Evolutionary conservation across 2,888 invertebrate genomes (phyloP).

Genomic region (Apodemia zela): DNA sequence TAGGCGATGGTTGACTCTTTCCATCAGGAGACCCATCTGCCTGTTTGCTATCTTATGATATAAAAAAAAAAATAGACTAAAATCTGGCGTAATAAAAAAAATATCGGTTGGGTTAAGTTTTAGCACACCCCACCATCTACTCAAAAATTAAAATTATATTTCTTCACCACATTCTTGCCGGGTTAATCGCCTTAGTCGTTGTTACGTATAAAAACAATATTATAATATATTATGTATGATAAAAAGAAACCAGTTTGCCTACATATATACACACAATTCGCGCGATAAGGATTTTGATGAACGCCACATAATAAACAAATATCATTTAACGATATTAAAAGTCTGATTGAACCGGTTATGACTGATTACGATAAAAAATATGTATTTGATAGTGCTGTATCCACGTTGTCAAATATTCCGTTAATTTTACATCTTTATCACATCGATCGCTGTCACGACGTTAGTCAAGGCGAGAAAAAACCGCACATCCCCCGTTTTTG

Average conservation of each 20-base stretch:
- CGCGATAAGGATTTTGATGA: background rate
- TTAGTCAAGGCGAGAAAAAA: too few species aligned
- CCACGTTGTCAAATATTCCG: background rate
- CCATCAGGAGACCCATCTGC: too few species aligned
- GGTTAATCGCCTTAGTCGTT: background rate
- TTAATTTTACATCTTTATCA: background rate
- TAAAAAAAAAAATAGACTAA: too few species aligned
- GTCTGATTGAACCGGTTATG: background rate
- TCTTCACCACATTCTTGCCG: background rate
- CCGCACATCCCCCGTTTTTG: too few species aligned
- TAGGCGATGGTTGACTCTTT: too few species aligned
- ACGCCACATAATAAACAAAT: background rate
- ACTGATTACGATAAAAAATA: background rate
- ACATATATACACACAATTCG: background rate
- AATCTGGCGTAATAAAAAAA: too few species aligned
- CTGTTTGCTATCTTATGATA: too few species aligned
- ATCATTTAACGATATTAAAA: slow-evolving; percentile 8
- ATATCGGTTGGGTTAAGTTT: too few species aligned
- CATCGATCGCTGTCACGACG: too few species aligned
- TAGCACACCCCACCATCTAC: background rate
- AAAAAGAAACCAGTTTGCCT: background rate
- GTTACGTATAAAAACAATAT: background rate
- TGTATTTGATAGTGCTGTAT: background rate
- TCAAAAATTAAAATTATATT: background rate
- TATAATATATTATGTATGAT: background rate